Evolutionary conservation across 2,888 invertebrate species (phyloP).

Genomic region (Bimastos eiseni): DNA sequence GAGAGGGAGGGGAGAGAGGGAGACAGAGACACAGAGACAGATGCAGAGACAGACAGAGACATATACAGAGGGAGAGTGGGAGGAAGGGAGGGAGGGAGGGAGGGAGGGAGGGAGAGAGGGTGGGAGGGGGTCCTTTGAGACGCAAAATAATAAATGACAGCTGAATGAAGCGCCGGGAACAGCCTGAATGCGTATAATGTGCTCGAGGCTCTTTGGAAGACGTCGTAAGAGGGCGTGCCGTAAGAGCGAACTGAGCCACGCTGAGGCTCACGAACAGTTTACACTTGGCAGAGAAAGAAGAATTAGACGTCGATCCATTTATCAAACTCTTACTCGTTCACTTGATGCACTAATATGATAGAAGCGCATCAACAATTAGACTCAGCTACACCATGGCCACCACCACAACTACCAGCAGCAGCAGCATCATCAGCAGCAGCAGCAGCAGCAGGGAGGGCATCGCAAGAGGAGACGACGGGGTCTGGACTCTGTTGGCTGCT

Average conservation of each 20-base stretch:
- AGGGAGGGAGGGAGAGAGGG: not conserved
- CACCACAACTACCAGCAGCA: no score
- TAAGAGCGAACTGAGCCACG: no score
- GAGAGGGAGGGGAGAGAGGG: not conserved
- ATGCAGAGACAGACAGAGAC: no score
- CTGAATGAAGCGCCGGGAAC: not conserved
- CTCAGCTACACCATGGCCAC: not conserved
- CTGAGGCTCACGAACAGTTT: not conserved
- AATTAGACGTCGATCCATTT: not conserved
- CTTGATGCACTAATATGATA: conserved; percentile 10
- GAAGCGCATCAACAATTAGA: not conserved
- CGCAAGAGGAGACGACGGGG: not conserved
- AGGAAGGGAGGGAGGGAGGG: not conserved
- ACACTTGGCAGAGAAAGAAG: not conserved
- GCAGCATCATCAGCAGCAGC: no score
- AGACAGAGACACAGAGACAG: not conserved
- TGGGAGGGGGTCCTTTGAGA: not conserved
- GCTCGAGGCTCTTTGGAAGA: not conserved
- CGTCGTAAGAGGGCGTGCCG: not conserved
- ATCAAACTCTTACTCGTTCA: not conserved
- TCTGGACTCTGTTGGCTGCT: not conserved
- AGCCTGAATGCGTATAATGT: not conserved
- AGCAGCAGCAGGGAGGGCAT: not conserved
- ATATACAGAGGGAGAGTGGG: not conserved
- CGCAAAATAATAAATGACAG: not conserved